These are phyloP conservation scores for Poecile atricapillus DNA, from an alignment of 2,113 vertebrate species.

Conservation along the genomic window DNA sequence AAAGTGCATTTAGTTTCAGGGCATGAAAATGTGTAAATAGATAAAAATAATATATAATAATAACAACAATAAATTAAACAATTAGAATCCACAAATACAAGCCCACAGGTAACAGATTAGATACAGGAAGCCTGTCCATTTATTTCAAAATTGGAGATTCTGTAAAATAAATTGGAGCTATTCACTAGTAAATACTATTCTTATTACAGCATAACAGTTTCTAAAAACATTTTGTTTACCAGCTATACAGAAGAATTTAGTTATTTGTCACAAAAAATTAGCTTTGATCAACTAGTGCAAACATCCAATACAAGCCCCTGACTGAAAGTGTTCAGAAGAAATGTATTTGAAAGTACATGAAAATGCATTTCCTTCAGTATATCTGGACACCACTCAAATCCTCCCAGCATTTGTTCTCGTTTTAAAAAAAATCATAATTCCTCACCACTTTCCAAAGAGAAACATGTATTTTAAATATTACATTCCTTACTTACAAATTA, in stretches of 20 bases:
- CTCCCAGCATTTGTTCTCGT: not conserved
- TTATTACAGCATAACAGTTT: constrained; percentile 17
- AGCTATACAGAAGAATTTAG: constrained; percentile 46
- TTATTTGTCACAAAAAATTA: constrained; percentile 41
- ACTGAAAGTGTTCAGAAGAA: constrained; percentile 35
- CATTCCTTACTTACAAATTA: not conserved
- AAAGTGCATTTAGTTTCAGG: not conserved
- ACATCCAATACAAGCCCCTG: constrained; percentile 18
- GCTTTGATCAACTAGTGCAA: constrained; percentile 40
- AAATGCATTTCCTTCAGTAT: not conserved
- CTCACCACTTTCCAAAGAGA: not conserved
- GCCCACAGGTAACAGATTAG: not conserved
- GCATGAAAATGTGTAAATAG: not conserved
- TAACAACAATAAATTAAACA: not conserved
- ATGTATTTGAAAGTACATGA: not conserved
- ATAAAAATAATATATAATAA: not conserved
- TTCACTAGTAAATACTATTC: constrained; percentile 40
- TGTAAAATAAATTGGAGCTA: constrained; percentile 56
- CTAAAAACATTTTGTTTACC: constrained; percentile 16
- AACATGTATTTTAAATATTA: not conserved
- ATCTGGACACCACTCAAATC: not conserved
- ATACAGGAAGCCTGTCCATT: constrained; percentile 44
- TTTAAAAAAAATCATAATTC: not conserved
- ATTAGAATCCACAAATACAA: not conserved
- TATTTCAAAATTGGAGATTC: constrained; percentile 62